These are phyloP conservation scores for Callipepla californica DNA, from an alignment of 2,113 vertebrate species.

Conservation along the genomic window DNA sequence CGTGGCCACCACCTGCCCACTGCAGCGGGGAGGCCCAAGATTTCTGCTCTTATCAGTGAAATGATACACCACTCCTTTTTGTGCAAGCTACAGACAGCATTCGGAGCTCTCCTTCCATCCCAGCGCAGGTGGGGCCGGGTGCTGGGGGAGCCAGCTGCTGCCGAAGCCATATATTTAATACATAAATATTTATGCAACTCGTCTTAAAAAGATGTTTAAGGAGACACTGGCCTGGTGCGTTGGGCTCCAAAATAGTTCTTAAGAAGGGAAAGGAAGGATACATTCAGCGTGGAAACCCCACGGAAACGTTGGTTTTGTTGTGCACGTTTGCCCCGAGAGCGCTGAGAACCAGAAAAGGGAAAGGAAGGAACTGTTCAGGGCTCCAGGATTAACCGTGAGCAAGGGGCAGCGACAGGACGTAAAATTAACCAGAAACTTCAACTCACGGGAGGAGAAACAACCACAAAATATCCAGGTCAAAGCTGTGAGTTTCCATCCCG, in stretches of 20 bases:
- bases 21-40: not conserved
- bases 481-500: not conserved
- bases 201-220: not conserved
- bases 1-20: not conserved
- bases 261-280: not conserved
- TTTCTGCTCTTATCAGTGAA: not conserved
- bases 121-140: not conserved
- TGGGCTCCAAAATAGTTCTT: not conserved
- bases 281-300: not conserved
- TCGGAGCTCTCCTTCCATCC: not conserved
- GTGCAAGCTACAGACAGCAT: not conserved
- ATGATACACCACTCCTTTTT: not conserved
- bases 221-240: not conserved
- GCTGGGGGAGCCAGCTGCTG: fast-evolving
- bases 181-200: too few species aligned
- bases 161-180: not conserved
- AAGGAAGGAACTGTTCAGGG: not conserved
- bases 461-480: fast-evolving
- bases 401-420: not conserved
- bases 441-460: not conserved
- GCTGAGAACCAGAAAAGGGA: not conserved
- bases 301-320: not conserved
- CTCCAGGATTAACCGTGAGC: not conserved
- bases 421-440: not conserved
- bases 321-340: not conserved